These are phyloP conservation scores for Apistogramma diplotaenia DNA, from an alignment of 2,113 vertebrate genomes.

Conservation along the genomic window DNA sequence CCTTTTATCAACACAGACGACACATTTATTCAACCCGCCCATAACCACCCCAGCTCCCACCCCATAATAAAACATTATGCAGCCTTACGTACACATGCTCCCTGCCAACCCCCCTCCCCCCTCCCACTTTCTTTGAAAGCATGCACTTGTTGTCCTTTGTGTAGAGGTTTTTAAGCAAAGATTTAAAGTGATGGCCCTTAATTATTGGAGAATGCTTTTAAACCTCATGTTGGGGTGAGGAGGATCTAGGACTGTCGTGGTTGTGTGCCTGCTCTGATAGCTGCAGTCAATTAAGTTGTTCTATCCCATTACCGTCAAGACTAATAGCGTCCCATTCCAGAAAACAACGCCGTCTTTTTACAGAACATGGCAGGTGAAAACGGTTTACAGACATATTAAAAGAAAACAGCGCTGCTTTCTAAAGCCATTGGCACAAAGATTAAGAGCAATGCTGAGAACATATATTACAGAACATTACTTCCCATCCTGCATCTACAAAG, in stretches of 20 bases:
- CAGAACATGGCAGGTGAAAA: conserved; percentile 3
- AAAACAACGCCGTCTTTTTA: not conserved
- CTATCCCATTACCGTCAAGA: not conserved
- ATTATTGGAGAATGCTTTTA: not conserved
- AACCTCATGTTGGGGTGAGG: conserved; percentile 12
- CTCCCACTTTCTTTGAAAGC: conserved; percentile 23
- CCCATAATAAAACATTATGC: conserved; percentile 61
- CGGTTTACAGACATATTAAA: conserved; percentile 3
- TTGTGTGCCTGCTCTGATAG: not conserved
- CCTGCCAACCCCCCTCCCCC: conserved; percentile 1
- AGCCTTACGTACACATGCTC: conserved; percentile 45
- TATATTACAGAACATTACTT: conserved; percentile 15
- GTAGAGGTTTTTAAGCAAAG: not conserved
- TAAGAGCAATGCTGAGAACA: conserved; percentile 32
- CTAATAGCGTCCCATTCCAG: not conserved
- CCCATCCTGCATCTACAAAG: conserved; percentile 10
- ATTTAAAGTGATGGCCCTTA: not conserved
- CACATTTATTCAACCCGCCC: conserved; percentile 53
- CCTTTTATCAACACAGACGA: conserved; percentile 48
- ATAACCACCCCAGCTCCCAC: conserved; percentile 34
- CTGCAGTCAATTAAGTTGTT: conserved; percentile 32
- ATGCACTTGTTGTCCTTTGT: conserved; percentile 12
- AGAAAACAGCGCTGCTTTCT: conserved; percentile 17
- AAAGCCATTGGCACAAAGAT: conserved; percentile 57
- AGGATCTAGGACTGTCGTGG: not conserved